Evolutionary conservation across 2,113 vertebrate genomes (phyloP), one percentile per base, ranked within the genome.

Genomic region (Galemys pyrenaicus): DNA sequence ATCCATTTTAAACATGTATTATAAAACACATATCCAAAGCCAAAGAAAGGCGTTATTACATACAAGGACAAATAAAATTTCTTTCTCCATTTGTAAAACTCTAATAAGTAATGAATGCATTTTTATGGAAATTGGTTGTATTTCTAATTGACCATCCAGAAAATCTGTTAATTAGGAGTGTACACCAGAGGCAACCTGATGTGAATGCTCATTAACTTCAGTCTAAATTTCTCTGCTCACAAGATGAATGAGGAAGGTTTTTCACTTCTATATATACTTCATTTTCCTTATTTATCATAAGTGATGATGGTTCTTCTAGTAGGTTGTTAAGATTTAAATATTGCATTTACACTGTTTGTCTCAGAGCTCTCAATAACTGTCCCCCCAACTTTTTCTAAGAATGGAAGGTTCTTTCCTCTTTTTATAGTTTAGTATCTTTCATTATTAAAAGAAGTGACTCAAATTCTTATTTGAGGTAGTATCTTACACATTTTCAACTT

Each of bases 111-210:
- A 12, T 74, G 24, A 89, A 20, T 17, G 15, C 44, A 79, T 81
- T 78, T 85, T 81, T 51, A 77, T 86, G 30, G 46, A 95, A 86
- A 89, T n/a, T 71, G 5, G 46, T 67, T 54, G 28, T 6, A 39
- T 93, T 88, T 89, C 68, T 95, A 87, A 79, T 35, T 79, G 65
- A 30, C 11, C 41, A 68, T 11, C 39, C 35, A 93, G 67, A 80
- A 91, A 94, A 81, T 54, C 41, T 83, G 26, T 74, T 78, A 74
- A 83, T 60, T 86, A 91, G 15, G 77, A 91, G 10, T 39, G 12
- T 16, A 83, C 16, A 32, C 62, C 24, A 70, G 32, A 67, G 22
- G 41, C 64, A 64, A 56, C 32, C 65, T 62, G 2, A 58, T 41
- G 0, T 32, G 3, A 54, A 35, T 64, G 11, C 49, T 15, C 41